Conservation (phyloP, 2,797 vertebrate species). For the Liasis olivaceus region DNA sequence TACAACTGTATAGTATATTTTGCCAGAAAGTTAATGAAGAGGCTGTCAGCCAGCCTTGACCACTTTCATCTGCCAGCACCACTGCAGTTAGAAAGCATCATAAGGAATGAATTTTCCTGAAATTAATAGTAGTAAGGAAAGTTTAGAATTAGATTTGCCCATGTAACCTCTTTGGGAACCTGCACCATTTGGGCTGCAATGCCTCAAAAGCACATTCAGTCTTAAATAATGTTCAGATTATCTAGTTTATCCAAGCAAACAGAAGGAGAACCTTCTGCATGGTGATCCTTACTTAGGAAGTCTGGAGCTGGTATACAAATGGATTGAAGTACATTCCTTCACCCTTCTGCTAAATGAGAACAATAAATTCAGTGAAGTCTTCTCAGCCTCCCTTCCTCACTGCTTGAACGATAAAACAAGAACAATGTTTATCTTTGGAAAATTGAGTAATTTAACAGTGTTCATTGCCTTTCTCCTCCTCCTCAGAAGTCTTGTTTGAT, state of each 20-base stretch:
- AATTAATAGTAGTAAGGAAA: neutral
- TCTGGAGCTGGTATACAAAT: slow-evolving; percentile 6
- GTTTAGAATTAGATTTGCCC: neutral
- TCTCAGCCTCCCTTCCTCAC: slow-evolving; percentile 22
- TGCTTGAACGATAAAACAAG: slow-evolving; percentile 41
- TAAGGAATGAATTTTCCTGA: neutral
- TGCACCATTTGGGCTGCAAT: neutral
- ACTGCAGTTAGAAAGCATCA: neutral
- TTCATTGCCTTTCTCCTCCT: slow-evolving; percentile 47
- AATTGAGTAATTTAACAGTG: slow-evolving; percentile 35
- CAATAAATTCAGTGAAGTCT: slow-evolving; percentile 49
- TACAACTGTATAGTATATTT: neutral
- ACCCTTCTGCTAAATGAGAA: slow-evolving; percentile 19
- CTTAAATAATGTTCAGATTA: neutral
- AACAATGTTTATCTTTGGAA: slow-evolving; percentile 49
- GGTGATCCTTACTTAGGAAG: neutral
- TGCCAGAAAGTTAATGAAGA: neutral
- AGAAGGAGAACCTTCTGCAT: neutral
- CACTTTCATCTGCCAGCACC: neutral
- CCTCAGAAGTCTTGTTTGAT: neutral
- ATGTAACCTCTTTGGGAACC: neutral
- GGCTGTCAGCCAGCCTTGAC: neutral
- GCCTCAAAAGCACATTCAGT: neutral
- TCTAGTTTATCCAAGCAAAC: neutral
- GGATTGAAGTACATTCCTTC: slow-evolving; percentile 47